Percentiles rank a stretch among this genome's conserved stretches.
phyloP scores from a whole-genome alignment of 2,888 invertebrate species.

The Tiphia femorata region DNA sequence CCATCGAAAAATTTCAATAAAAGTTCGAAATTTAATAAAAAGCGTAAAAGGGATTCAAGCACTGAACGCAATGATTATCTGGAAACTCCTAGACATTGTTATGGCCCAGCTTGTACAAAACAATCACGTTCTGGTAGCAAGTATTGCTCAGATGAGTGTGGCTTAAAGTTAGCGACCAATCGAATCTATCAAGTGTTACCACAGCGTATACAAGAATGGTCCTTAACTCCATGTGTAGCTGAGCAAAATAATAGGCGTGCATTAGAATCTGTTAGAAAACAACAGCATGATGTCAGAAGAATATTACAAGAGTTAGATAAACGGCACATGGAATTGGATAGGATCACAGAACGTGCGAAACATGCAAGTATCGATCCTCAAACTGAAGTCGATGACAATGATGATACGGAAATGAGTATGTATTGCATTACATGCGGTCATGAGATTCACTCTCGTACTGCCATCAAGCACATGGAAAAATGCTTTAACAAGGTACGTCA shows the following conservation, averaged over 20 bases:
- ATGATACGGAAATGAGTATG: constrained; percentile 84
- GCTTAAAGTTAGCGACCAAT: constrained; percentile 87
- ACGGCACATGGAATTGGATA: constrained; percentile 83
- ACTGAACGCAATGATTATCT: constrained; percentile 63
- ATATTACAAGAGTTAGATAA: constrained; percentile 85
- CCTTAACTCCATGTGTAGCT: constrained; percentile 85
- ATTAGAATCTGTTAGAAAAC: constrained; percentile 81
- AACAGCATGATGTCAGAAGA: constrained; percentile 83
- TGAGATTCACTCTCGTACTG: constrained; percentile 92
- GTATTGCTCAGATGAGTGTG: constrained; percentile 94
- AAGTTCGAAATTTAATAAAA: constrained; percentile 58
- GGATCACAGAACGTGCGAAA: constrained; percentile 83
- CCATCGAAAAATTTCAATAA: constrained; percentile 62
- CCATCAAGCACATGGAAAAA: constrained; percentile 97
- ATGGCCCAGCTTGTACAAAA: constrained; percentile 88
- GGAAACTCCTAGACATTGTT: constrained; percentile 82
- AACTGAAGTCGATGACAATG: constrained; percentile 74
- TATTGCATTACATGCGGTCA: constrained; percentile 98
- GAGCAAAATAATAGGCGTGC: constrained; percentile 84
- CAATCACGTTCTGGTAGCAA: constrained; percentile 86
- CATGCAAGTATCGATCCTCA: constrained; percentile 78
- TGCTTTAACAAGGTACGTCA: constrained; percentile 95
- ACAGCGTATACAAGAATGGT: constrained; percentile 94
- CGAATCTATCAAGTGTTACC: constrained; percentile 87
- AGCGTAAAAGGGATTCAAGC: constrained; percentile 62